Percentiles rank a stretch among this genome's conserved stretches.
Conservation (phyloP, 2,113 vertebrate genomes). For the Protobothrops mucrosquamatus region DNA sequence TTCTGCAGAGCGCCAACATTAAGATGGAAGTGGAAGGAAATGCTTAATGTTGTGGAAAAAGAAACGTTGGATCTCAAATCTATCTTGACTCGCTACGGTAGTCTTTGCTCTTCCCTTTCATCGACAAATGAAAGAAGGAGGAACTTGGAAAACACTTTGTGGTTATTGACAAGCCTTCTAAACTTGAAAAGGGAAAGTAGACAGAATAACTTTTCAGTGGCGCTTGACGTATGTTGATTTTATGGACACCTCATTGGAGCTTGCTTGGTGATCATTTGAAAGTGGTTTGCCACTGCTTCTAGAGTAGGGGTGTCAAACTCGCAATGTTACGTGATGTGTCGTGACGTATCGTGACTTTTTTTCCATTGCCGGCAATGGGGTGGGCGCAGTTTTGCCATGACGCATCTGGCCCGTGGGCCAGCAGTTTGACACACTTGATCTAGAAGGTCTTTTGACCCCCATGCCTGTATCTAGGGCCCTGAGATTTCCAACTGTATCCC, state of each 20-base stretch:
- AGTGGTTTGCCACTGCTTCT: neutral
- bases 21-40: constrained; percentile 35
- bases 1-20: constrained; percentile 33
- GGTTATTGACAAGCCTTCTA: neutral
- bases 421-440: too few relatives aligned
- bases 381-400: too few relatives aligned
- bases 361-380: too few relatives aligned
- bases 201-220: neutral
- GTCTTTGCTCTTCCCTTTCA: neutral
- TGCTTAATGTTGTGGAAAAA: neutral
- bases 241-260: neutral
- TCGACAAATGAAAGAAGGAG: neutral
- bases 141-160: neutral
- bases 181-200: neutral
- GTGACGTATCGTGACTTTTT: too few relatives aligned
- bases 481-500: neutral
- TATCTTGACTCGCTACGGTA: neutral
- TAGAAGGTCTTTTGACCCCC: neutral
- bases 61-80: neutral
- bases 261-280: neutral
- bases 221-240: neutral
- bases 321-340: too few relatives aligned
- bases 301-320: too few relatives aligned
- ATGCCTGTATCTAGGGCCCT: neutral
- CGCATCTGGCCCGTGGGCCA: too few relatives aligned